These are phyloP conservation scores for Tursiops truncatus DNA, from an alignment of 2,113 vertebrate genomes.

Conservation along the genomic window DNA sequence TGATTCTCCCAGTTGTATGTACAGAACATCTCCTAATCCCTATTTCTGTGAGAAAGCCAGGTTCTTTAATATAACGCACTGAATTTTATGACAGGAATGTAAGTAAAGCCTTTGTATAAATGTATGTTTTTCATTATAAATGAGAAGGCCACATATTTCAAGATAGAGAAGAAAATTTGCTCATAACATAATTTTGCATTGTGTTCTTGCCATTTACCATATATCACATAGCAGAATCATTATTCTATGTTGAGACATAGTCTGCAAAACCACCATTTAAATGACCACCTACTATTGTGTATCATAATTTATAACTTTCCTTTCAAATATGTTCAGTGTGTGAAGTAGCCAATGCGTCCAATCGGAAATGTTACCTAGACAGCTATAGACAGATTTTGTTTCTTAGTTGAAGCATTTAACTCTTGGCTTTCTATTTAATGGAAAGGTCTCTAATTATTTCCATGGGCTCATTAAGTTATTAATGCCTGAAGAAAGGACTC, in stretches of 20 bases:
- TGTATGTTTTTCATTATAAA: constrained; percentile 61
- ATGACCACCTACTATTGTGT: background rate
- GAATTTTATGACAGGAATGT: background rate
- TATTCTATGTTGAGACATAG: background rate
- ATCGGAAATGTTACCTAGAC: background rate
- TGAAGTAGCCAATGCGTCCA: background rate
- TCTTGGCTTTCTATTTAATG: background rate
- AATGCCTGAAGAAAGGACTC: background rate
- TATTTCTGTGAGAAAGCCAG: background rate
- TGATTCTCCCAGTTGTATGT: background rate
- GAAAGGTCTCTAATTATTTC: background rate
- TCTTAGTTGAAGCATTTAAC: background rate
- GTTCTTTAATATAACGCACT: background rate
- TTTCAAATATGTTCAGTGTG: background rate
- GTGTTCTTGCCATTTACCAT: background rate
- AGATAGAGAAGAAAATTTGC: constrained; percentile 42
- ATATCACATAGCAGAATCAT: background rate
- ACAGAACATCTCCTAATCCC: background rate
- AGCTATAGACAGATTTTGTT: background rate
- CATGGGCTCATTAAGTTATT: background rate
- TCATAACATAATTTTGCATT: constrained; percentile 7
- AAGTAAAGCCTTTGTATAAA: constrained; percentile 6
- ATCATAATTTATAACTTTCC: background rate
- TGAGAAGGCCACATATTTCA: constrained; percentile 30
- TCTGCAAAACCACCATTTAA: background rate